A percentile compares a stretch with the other conserved stretches of the same genome.
phyloP scores from a whole-genome alignment of 2,113 vertebrate genomes.

The Arothron firmamentum region DNA sequence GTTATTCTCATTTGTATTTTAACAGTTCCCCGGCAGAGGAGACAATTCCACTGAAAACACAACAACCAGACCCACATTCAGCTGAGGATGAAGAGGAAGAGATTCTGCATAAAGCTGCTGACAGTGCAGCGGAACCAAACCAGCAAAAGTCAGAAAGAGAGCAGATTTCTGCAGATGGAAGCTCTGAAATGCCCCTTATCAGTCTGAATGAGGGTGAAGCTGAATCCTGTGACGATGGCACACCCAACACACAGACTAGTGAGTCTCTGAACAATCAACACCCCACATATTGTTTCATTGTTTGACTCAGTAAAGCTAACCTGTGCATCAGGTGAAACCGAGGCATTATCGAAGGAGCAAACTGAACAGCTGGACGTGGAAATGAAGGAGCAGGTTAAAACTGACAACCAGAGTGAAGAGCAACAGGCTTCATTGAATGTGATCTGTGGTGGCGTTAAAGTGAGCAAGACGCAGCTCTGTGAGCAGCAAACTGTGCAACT shows the following conservation, averaged over 20 bases:
- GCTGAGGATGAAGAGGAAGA: conserved; percentile 43
- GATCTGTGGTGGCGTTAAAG: conserved; percentile 9
- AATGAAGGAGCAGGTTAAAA: conserved; percentile 68
- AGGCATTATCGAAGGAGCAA: conserved; percentile 60
- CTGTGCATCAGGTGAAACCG: conserved; percentile 14
- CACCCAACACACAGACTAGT: conserved; percentile 14
- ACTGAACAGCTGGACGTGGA: conserved; percentile 7
- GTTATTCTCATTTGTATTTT: background rate
- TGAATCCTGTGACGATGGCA: conserved; percentile 1
- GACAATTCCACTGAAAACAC: conserved; percentile 39
- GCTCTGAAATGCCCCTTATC: background rate
- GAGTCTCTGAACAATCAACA: background rate
- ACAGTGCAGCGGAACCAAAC: conserved; percentile 82
- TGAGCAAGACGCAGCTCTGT: conserved; percentile 43
- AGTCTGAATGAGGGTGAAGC: conserved; percentile 49
- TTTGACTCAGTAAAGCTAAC: background rate
- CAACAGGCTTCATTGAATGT: conserved; percentile 75
- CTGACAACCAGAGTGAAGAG: conserved; percentile 74
- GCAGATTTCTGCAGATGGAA: conserved; percentile 21
- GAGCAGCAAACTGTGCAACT: conserved; percentile 75
- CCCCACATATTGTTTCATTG: background rate
- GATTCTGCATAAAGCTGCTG: conserved; percentile 77
- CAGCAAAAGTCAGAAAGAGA: conserved; percentile 56
- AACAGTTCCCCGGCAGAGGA: conserved; percentile 76
- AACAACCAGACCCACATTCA: conserved; percentile 4